These are phyloP conservation scores for Sternarchorhynchus goeldii DNA, from an alignment of 2,797 vertebrate species.

Conservation along the genomic window DNA sequence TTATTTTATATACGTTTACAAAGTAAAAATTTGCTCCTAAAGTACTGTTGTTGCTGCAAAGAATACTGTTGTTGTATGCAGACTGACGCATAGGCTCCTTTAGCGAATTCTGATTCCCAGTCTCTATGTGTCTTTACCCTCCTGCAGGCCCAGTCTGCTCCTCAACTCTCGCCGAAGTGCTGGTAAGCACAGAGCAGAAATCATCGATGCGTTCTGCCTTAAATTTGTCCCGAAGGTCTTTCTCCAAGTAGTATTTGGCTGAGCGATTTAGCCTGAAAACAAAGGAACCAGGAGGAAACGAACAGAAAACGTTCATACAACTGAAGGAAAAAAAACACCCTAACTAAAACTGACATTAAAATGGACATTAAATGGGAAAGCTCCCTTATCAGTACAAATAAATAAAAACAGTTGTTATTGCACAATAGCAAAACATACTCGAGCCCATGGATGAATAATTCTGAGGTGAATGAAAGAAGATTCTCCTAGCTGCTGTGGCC, in stretches of 20 bases:
- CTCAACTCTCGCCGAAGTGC: constrained; percentile 66
- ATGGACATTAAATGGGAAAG: too few species aligned
- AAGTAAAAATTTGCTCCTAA: background rate
- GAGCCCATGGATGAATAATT: too few species aligned
- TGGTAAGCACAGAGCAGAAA: constrained; percentile 80
- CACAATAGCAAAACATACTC: too few species aligned
- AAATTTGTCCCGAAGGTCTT: constrained; percentile 87
- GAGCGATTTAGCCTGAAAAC: constrained; percentile 82
- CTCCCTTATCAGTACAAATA: too few species aligned
- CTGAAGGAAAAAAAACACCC: too few species aligned
- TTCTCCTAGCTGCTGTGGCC: background rate
- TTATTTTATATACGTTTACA: background rate
- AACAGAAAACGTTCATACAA: background rate
- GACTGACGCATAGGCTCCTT: background rate
- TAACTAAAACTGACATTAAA: too few species aligned
- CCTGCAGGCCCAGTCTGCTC: background rate
- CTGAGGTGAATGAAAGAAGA: background rate
- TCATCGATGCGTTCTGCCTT: constrained; percentile 82
- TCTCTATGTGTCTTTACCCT: constrained; percentile 32
- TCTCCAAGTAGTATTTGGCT: constrained; percentile 84
- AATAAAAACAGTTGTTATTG: too few species aligned
- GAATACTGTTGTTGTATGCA: background rate
- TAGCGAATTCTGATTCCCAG: background rate
- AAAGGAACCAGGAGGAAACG: background rate
- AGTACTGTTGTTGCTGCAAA: background rate